phyloP scores from a whole-genome alignment of 2,888 invertebrate species.

The Drepanosiphum platanoidis region DNA sequence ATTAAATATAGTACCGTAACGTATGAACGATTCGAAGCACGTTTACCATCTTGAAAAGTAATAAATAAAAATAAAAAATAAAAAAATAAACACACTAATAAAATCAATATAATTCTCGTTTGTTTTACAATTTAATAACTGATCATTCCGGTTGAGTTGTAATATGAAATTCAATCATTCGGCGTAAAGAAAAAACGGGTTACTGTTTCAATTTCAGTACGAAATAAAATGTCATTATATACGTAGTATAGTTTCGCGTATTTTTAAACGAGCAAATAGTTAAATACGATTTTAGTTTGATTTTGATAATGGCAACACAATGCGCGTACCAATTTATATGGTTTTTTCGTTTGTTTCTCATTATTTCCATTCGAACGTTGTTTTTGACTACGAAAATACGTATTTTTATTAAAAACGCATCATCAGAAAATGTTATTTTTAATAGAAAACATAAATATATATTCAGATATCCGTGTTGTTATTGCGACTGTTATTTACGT shows the following conservation, averaged over 20 bases:
- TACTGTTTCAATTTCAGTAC: neutral
- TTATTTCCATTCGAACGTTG: neutral
- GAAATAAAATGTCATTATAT: neutral
- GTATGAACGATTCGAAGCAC: neutral
- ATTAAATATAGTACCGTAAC: neutral
- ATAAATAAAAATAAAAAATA: too few species aligned
- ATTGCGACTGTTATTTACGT: neutral
- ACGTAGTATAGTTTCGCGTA: neutral
- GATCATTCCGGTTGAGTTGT: neutral
- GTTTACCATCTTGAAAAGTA: neutral
- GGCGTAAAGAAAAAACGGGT: neutral
- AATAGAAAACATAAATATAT: neutral
- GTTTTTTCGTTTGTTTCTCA: neutral
- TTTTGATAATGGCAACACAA: too few species aligned
- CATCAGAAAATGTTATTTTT: neutral
- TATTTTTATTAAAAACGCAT: neutral
- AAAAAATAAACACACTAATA: neutral
- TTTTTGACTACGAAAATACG: neutral
- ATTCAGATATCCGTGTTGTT: neutral
- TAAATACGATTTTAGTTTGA: neutral
- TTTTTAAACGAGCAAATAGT: neutral
- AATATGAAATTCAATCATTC: neutral
- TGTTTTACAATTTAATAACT: neutral
- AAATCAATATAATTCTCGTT: neutral
- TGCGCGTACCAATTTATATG: too few species aligned